Evolutionary conservation across 2,888 invertebrate genomes (phyloP).

Genomic region (Drosophila robusta): DNA sequence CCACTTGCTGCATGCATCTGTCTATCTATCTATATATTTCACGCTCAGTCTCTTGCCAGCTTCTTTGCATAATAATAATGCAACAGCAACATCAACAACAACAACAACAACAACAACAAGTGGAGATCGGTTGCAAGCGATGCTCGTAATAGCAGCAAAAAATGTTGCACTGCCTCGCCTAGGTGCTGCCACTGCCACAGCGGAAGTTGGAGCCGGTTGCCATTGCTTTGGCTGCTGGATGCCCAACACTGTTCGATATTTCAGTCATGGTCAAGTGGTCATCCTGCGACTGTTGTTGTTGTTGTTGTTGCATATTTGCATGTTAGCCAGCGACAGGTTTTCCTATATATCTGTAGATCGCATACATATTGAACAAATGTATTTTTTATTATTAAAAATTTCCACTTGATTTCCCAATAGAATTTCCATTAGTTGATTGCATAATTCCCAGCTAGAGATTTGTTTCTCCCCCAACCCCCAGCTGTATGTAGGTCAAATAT

Average conservation of each 20-base stretch:
- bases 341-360: background rate
- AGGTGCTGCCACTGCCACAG: constrained; percentile 42
- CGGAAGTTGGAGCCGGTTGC: constrained; percentile 55
- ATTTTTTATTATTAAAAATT: background rate
- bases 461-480: constrained; percentile 1
- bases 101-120: constrained; percentile 18
- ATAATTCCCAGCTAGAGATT: constrained; percentile 21
- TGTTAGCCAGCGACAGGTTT: constrained; percentile 25
- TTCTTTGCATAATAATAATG: constrained; percentile 78
- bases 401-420: constrained; percentile 34
- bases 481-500: constrained; percentile 45
- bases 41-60: constrained; percentile 57
- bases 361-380: background rate
- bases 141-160: background rate
- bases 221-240: constrained; percentile 8
- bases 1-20: constrained; percentile 5
- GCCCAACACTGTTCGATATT: constrained; percentile 53
- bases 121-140: constrained; percentile 18
- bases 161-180: constrained; percentile 53
- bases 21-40: constrained; percentile 37
- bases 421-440: constrained; percentile 37
- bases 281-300: constrained; percentile 36
- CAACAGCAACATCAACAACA: constrained; percentile 41
- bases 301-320: constrained; percentile 15
- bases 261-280: constrained; percentile 78